Percentiles rank a stretch among this genome's conserved stretches.
These are phyloP conservation scores for Liparis tanakae DNA, from an alignment of 2,797 vertebrate genomes.

Conservation along the genomic window DNA sequence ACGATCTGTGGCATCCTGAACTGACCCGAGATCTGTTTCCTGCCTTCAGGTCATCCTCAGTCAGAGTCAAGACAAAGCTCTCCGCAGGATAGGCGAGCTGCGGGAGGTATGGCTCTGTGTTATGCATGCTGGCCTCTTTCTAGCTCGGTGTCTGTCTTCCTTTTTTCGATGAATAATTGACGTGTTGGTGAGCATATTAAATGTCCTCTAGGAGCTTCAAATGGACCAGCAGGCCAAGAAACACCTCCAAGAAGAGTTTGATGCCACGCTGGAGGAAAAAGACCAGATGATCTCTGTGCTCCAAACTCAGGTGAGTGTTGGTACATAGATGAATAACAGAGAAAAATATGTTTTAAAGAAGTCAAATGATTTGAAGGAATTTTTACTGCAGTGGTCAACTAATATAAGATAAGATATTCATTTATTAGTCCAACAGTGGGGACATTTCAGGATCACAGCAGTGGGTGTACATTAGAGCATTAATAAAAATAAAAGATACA, in stretches of 20 bases:
- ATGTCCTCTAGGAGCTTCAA: slow-evolving; percentile 89
- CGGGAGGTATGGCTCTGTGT: slow-evolving; percentile 86
- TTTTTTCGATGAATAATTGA: slow-evolving; percentile 5
- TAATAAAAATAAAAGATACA: too few species aligned
- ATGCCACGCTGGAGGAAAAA: slow-evolving; percentile 94
- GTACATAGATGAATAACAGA: neutral
- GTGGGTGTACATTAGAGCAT: too few species aligned
- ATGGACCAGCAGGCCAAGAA: slow-evolving; percentile 99
- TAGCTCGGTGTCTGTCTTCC: neutral
- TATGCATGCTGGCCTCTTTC: slow-evolving; percentile 9
- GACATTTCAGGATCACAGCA: too few species aligned
- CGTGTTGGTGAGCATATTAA: neutral
- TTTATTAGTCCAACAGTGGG: too few species aligned
- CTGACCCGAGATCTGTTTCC: slow-evolving; percentile 29
- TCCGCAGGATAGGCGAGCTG: slow-evolving; percentile 95
- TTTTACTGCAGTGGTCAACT: neutral
- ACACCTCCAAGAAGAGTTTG: slow-evolving; percentile 97
- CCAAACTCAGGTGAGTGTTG: slow-evolving; percentile 89
- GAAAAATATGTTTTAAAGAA: neutral
- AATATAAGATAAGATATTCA: too few species aligned
- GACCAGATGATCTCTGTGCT: slow-evolving; percentile 96
- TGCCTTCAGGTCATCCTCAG: slow-evolving; percentile 89
- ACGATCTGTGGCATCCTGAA: slow-evolving; percentile 3
- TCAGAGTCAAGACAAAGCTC: slow-evolving; percentile 97
- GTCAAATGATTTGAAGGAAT: neutral